These are phyloP conservation scores for Petromus typicus DNA, from an alignment of 2,113 vertebrate genomes.

Conservation along the genomic window DNA sequence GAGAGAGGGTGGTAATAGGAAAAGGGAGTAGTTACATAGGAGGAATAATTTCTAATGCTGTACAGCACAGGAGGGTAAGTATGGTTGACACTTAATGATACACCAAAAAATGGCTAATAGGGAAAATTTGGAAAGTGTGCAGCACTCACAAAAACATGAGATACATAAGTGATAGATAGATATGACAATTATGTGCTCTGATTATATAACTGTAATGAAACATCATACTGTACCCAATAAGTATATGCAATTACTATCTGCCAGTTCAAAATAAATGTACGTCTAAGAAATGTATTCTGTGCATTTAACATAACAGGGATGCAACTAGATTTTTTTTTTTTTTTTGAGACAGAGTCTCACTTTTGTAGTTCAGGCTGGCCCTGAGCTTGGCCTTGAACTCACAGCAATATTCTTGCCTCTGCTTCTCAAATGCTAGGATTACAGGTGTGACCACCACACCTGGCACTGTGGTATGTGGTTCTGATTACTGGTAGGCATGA, in stretches of 20 bases:
- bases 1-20: not conserved
- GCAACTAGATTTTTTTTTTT: not conserved
- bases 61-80: not conserved
- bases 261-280: not conserved
- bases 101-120: not conserved
- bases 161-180: not conserved
- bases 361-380: too few relatives aligned
- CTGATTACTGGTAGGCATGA: too few relatives aligned
- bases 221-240: not conserved
- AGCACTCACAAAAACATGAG: not conserved
- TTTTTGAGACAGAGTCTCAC: too few relatives aligned
- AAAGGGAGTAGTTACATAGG: not conserved
- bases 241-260: not conserved
- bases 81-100: not conserved
- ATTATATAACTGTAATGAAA: not conserved
- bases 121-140: not conserved
- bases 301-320: not conserved
- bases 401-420: too few relatives aligned
- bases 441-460: too few relatives aligned
- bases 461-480: too few relatives aligned
- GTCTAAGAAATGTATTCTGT: not conserved
- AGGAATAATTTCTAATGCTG: not conserved
- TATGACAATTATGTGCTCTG: not conserved
- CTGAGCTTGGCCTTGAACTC: too few relatives aligned
- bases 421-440: too few relatives aligned